phyloP scores from a whole-genome alignment of 2,888 invertebrate genomes.

The Andricus quercusramuli region DNA sequence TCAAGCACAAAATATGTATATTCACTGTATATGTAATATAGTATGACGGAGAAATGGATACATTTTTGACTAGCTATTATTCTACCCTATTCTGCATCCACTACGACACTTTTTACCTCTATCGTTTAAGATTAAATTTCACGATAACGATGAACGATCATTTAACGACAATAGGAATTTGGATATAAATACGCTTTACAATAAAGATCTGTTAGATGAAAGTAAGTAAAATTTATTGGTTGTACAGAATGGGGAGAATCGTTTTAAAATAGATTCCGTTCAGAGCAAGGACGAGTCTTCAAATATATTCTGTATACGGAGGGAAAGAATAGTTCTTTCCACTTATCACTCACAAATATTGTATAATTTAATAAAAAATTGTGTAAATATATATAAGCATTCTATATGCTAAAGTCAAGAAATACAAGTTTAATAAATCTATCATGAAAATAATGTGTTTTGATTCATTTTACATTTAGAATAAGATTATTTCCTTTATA shows the following conservation, averaged over 20 bases:
- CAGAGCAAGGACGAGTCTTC: conserved; percentile 27
- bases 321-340: conserved; percentile 28
- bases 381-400: conserved; percentile 38
- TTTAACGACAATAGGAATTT: neutral
- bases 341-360: conserved; percentile 37
- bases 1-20: conserved; percentile 73
- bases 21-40: conserved; percentile 74
- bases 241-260: conserved; percentile 33
- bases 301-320: conserved; percentile 27
- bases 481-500: neutral
- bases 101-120: conserved; percentile 1
- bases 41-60: conserved; percentile 53
- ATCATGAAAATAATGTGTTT: neutral
- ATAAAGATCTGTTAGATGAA: conserved; percentile 8
- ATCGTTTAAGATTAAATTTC: neutral
- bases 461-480: neutral
- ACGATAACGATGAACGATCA: conserved; percentile 6
- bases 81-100: conserved; percentile 39
- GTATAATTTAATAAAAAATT: conserved; percentile 32
- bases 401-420: conserved; percentile 37
- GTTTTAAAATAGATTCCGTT: conserved; percentile 32
- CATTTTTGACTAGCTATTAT: conserved; percentile 44
- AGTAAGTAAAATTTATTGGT: conserved; percentile 12
- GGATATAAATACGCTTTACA: neutral
- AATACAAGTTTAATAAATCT: conserved; percentile 32